phyloP scores from a whole-genome alignment of 1,140 invertebrate species.

The Dermatophagoides farinae region DNA sequence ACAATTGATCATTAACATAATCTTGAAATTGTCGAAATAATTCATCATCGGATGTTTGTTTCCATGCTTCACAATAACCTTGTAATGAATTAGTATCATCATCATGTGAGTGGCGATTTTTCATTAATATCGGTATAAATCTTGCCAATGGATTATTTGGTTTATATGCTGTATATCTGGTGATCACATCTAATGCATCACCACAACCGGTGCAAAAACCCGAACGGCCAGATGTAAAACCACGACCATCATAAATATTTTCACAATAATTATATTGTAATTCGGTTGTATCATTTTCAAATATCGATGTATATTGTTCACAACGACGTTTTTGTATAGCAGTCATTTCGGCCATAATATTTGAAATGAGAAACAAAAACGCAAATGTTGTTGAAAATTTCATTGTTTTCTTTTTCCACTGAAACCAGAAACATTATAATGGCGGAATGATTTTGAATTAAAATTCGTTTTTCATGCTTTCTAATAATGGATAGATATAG shows the following conservation, averaged over 20 bases:
- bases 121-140: conserved; percentile 2
- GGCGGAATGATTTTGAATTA: no score
- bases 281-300: conserved; percentile 6
- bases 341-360: not conserved
- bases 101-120: not conserved
- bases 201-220: conserved; percentile 4
- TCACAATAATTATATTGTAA: conserved; percentile 7
- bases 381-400: not conserved
- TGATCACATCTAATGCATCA: conserved; percentile 3
- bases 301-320: conserved; percentile 9
- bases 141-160: conserved; percentile 2
- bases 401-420: no score
- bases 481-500: no score
- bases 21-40: conserved; percentile 8
- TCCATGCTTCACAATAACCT: conserved; percentile 5
- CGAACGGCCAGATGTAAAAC: conserved; percentile 2
- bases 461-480: no score
- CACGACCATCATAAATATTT: conserved; percentile 9
- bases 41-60: not conserved
- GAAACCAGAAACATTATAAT: no score
- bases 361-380: not conserved
- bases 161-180: not conserved
- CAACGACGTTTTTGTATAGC: not conserved
- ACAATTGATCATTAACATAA: conserved; percentile 4
- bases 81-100: not conserved